Conservation (phyloP, 2,113 vertebrate species). For the Chlorocebus sabaeus region DNA sequence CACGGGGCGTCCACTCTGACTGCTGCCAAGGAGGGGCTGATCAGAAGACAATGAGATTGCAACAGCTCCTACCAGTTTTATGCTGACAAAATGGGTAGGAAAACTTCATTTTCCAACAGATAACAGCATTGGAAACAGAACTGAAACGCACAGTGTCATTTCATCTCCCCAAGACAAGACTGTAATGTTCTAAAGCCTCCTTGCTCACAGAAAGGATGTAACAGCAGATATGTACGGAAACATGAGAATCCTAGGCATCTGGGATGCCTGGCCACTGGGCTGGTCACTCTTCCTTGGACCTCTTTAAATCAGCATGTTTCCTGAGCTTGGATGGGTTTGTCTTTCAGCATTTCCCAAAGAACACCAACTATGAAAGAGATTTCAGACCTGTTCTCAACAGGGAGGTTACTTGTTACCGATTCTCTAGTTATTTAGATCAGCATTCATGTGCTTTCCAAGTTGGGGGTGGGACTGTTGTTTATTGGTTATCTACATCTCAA, state of each 20-base stretch:
- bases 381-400: neutral
- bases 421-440: neutral
- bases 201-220: neutral
- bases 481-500: neutral
- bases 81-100: neutral
- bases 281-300: neutral
- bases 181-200: neutral
- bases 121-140: neutral
- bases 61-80: slow-evolving; percentile 45
- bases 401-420: neutral
- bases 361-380: neutral
- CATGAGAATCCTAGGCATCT: neutral
- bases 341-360: neutral
- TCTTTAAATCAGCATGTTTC: neutral
- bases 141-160: neutral
- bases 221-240: neutral
- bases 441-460: neutral
- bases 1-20: neutral
- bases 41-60: neutral
- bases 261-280: neutral
- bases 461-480: neutral
- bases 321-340: neutral
- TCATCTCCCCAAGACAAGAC: neutral
- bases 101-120: slow-evolving; percentile 36
- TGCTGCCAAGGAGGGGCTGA: neutral